These are phyloP conservation scores for Bellardia pandia DNA, from an alignment of 2,888 invertebrate genomes.

Conservation along the genomic window DNA sequence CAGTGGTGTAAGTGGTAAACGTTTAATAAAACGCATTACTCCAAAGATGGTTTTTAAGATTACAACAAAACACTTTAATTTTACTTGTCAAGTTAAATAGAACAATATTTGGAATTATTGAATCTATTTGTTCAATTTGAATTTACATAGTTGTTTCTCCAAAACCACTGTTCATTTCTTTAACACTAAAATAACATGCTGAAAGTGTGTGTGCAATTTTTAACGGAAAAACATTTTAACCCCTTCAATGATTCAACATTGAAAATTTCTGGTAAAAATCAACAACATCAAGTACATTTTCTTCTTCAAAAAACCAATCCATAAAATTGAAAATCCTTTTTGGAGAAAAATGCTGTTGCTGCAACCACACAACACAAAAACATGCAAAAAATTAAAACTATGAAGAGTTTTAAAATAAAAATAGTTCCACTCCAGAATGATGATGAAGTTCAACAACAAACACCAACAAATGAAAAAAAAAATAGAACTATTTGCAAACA, in stretches of 20 bases:
- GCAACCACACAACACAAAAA: conserved; percentile 23
- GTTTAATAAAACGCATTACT: too few species aligned
- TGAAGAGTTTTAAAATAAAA: conserved; percentile 71
- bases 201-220: conserved; percentile 49
- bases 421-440: conserved; percentile 56
- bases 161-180: conserved; percentile 36
- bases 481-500: conserved; percentile 37
- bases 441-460: conserved; percentile 41
- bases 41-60: too few species aligned
- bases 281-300: conserved; percentile 42
- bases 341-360: conserved; percentile 54
- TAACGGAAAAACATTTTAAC: conserved; percentile 74
- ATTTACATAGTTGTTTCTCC: not conserved
- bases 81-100: too few species aligned
- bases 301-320: conserved; percentile 33
- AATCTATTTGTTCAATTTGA: too few species aligned
- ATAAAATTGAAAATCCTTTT: conserved; percentile 69
- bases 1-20: too few species aligned
- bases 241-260: conserved; percentile 72
- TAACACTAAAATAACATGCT: conserved; percentile 25
- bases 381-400: conserved; percentile 26
- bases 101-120: too few species aligned
- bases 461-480: not conserved
- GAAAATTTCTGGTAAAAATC: conserved; percentile 54
- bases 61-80: too few species aligned